These are phyloP conservation scores for Ceratina australensis DNA, from an alignment of 1,140 invertebrate species.

Conservation along the genomic window DNA sequence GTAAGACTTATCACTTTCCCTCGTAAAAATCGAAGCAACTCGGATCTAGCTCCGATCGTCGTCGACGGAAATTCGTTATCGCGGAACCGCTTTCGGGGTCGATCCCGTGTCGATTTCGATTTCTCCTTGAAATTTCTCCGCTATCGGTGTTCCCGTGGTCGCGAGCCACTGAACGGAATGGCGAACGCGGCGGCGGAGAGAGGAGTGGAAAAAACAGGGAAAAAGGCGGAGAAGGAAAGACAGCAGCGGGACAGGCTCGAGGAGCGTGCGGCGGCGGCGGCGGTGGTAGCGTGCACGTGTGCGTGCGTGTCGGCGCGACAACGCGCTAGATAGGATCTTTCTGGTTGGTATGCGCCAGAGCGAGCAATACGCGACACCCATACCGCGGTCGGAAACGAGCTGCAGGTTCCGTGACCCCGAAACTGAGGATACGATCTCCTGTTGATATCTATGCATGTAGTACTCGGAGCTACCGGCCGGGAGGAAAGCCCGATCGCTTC, in stretches of 20 bases:
- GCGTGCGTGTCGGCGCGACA: slow-evolving; percentile 49
- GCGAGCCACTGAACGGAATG: background rate
- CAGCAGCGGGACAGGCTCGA: slow-evolving; percentile 3
- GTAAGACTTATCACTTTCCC: slow-evolving; percentile 13
- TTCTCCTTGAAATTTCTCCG: slow-evolving; percentile 71
- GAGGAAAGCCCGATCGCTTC: slow-evolving; percentile 27
- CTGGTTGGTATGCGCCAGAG: slow-evolving; percentile 59
- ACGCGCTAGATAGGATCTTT: slow-evolving; percentile 55
- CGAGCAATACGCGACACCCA: slow-evolving; percentile 61
- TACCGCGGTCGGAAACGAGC: slow-evolving; percentile 53
- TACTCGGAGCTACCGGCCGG: background rate
- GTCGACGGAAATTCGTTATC: slow-evolving; percentile 29
- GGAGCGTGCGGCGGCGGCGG: slow-evolving; percentile 7
- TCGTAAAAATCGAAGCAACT: slow-evolving; percentile 15
- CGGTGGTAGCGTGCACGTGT: slow-evolving; percentile 33
- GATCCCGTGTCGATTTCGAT: slow-evolving; percentile 69
- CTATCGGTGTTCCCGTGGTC: slow-evolving; percentile 4
- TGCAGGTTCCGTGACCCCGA: slow-evolving; percentile 62
- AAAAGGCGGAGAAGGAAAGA: slow-evolving; percentile 16
- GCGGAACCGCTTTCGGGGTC: slow-evolving; percentile 45
- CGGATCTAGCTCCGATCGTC: background rate
- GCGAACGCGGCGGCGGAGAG: slow-evolving; percentile 9
- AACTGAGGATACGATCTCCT: slow-evolving; percentile 49
- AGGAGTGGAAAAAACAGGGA: background rate
- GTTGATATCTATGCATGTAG: slow-evolving; percentile 7